Base-by-base conservation (phyloP, 1,140 invertebrate genomes). In the Eupristina koningsbergeri region DNA sequence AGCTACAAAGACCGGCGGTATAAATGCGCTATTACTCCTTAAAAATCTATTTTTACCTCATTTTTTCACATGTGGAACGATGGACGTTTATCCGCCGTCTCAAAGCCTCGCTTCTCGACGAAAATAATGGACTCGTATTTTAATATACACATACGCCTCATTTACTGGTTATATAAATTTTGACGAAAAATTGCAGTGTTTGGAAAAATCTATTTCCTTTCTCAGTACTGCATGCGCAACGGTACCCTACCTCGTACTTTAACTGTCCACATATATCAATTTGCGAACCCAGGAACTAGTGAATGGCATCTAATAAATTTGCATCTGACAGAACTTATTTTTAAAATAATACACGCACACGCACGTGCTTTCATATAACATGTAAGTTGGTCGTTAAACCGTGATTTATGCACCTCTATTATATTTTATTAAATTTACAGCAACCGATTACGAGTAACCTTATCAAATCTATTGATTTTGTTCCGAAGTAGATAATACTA, bases 311-410 rank as follows among this genome's bases (percentile, higher is more conserved):
- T 34, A 19, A 67, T 67, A 67, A 67, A 67, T 71, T 41, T 71
- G 67, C 36, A 41, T 26, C 67, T 71, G 36, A 41, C 34, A 71
- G 41, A 41, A 71, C 41, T 71, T 71, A 41, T 41, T 41, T 71
- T 41, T 26, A n/a, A n/a, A n/a, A n/a, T n/a, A n/a, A n/a, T n/a
- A n/a, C n/a, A n/a, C n/a, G n/a, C n/a, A n/a, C n/a, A n/a, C n/a
- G n/a, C n/a, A n/a, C n/a, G n/a, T n/a, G n/a, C n/a, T n/a, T n/a
- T n/a, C n/a, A n/a, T n/a, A n/a, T n/a, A n/a, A n/a, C n/a, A n/a
- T n/a, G n/a, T n/a, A n/a, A n/a, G n/a, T 39, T 7, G 17, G 67
- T 41, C 9, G 41, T 71, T n/a, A 9, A 7, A 11, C 7, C 67
- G 6, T 22, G 7, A 41, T 41, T 41, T 41, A 19, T 26, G 13